Conservation (phyloP, 1,140 invertebrate genomes). For the Arctopsyche grandis region DNA sequence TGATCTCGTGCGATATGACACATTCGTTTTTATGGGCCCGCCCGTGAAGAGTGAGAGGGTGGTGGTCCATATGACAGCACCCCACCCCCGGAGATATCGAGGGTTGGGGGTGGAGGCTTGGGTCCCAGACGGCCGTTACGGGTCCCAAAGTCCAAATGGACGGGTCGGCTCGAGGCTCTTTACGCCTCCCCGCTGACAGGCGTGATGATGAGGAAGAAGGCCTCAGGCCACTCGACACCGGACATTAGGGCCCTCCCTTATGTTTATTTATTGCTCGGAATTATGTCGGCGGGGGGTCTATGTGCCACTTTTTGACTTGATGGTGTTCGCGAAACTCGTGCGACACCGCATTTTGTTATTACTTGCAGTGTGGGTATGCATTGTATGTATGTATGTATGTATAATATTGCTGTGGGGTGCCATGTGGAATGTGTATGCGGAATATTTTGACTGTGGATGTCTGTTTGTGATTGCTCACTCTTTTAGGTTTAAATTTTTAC, state of each 20-base stretch:
- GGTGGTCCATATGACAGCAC: neutral
- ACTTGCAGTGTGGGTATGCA: too few relatives aligned
- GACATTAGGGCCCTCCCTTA: neutral
- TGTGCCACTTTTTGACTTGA: constrained; percentile 22
- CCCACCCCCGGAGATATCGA: neutral
- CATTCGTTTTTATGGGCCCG: neutral
- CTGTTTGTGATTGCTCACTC: too few relatives aligned
- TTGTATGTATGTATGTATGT: too few relatives aligned
- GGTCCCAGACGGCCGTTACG: neutral
- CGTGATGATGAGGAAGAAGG: constrained; percentile 6
- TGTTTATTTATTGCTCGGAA: constrained; percentile 21
- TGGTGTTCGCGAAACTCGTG: neutral
- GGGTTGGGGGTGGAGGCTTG: too few relatives aligned
- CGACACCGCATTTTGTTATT: neutral
- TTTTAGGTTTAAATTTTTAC: too few relatives aligned
- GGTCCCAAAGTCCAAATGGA: neutral
- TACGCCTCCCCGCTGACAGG: constrained; percentile 14
- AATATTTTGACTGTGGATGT: too few relatives aligned
- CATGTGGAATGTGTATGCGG: neutral
- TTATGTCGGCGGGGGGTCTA: neutral
- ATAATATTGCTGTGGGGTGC: neutral
- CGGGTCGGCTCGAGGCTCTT: neutral
- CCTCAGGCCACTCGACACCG: neutral
- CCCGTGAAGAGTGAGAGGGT: neutral
- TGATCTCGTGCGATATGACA: neutral